Evolutionary conservation across 2,888 invertebrate species (phyloP).

Genomic region (Crossocerus cetratus): DNA sequence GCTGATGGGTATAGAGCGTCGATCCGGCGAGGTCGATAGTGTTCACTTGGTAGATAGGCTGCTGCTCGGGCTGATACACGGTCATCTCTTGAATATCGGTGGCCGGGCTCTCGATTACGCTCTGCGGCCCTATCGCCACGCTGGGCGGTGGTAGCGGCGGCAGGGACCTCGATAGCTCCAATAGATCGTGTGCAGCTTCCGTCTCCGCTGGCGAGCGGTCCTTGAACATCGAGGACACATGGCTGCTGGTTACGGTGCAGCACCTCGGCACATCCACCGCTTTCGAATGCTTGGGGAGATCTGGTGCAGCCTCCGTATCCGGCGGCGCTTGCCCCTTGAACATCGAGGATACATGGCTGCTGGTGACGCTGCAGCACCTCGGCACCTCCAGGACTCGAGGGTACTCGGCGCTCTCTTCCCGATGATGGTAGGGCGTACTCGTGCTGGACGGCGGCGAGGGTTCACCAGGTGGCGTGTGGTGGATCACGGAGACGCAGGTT

Average conservation of each 20-base stretch:
- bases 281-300: slow-evolving; percentile 86
- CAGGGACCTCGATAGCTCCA: slow-evolving; percentile 86
- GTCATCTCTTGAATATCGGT: slow-evolving; percentile 74
- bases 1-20: slow-evolving; percentile 46
- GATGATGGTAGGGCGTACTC: slow-evolving; percentile 36
- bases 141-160: slow-evolving; percentile 87
- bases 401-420: slow-evolving; percentile 14
- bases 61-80: slow-evolving; percentile 69
- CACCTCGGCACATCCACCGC: slow-evolving; percentile 6
- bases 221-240: slow-evolving; percentile 63
- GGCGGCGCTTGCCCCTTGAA: slow-evolving; percentile 80
- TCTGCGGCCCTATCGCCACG: slow-evolving; percentile 82
- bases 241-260: slow-evolving; percentile 49
- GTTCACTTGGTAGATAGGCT: slow-evolving; percentile 72
- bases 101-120: slow-evolving; percentile 76
- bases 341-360: slow-evolving; percentile 55
- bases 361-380: slow-evolving; percentile 41
- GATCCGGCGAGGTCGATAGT: slow-evolving; percentile 68
- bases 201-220: slow-evolving; percentile 85
- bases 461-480: slow-evolving; percentile 35
- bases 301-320: slow-evolving; percentile 94
- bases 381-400: slow-evolving; percentile 1
- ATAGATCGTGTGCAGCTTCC: slow-evolving; percentile 90
- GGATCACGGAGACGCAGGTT: slow-evolving; percentile 22
- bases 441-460: slow-evolving; percentile 37